Base-by-base conservation (phyloP, 2,888 invertebrate species). In the Melinaea menophilus region DNA sequence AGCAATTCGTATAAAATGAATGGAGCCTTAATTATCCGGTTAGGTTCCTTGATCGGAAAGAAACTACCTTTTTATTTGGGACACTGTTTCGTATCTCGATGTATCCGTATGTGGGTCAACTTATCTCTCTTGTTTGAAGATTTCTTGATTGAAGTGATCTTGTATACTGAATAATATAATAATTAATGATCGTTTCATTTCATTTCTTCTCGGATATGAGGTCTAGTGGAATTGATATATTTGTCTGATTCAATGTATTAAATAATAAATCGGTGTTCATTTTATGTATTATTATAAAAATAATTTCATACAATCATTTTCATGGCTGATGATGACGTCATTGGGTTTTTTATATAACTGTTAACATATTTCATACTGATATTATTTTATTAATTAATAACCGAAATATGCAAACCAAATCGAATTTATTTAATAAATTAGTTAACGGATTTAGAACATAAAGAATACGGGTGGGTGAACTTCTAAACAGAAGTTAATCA, bases 1-100 rank as follows among this genome's bases (percentile, higher is more conserved):
- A 74, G 75, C 79, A 76, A 79, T 77, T 78, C 74, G 82, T 77
- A 81, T 80, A 80, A 82, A 84, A 80, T 79, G 81, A 79, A 78
- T 76, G 77, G 73, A 73, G 75, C 76, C 81, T 85, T 87, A 87
- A 87, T 87, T 87, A 86, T 87, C 87, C 87, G 87, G 86, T 82
- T 80, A 79, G 78, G 68, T 69, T 72, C 69, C 73, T 73, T 75
- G 72, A 73, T 73, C 71, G 69, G 63, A 65, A 69, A 69, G 66
- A 71, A 69, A 73, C 67, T 69, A 64, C 59, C 62, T 59, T 64
- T 64, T 67, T 62, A 65, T 65, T 63, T 63, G 63, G 59, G 37
- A 55, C 46, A 51, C 54, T 61, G 54, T 54, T 46, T 57, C 46
- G 56, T 58, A 60, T 61, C 57, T 48, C 48, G 34, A 48, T 47